Base-by-base conservation (phyloP, 1,140 invertebrate genomes). In the Camponotus vicinus region DNA sequence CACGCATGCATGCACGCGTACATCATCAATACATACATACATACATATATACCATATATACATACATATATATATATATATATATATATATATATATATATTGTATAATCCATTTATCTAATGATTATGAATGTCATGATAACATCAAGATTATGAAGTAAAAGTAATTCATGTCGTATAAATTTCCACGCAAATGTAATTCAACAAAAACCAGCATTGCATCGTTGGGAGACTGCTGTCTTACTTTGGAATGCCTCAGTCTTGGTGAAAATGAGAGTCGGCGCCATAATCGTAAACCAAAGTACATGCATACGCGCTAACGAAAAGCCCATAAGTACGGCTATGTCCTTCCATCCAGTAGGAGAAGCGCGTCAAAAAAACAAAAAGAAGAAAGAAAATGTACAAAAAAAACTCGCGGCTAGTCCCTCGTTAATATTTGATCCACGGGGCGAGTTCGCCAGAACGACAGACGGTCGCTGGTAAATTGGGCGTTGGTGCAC, bases 401-500 rank as follows among this genome's bases (percentile, higher is more conserved):
- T n/a, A 49, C 21, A 15, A 77, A 84, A 77, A 84, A 78, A 34
- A 67, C 13, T 11, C 34, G n/a, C 11, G 37, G 45, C 37, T 32
- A 32, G 55, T 52, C 49, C 15, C 11, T 77, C 85, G 71, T 70
- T 75, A 80, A 79, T 88, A 88, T 69, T 55, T 61, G 57, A 80
- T 64, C 59, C 34, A 37, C 49, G 27, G 52, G 40, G 45, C 42
- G 34, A 57, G 40, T 34, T 90, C 42, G 61, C 49, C 15, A 21
- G 70, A 77, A 59, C 82, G 77, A 88, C 89, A 85, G 75, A 86
- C 63, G 64, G 61, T 88, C 83, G 90, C 86, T 87, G 91, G 92
- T 94, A 94, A 94, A 95, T 95, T 93, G 93, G 91, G 87, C 88
- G 89, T 76, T 87, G 89, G 90, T 91, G 92, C 91, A 93, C 92